Evolutionary conservation across 2,888 invertebrate species (phyloP).

Genomic region (Epinotia bilunana): DNA sequence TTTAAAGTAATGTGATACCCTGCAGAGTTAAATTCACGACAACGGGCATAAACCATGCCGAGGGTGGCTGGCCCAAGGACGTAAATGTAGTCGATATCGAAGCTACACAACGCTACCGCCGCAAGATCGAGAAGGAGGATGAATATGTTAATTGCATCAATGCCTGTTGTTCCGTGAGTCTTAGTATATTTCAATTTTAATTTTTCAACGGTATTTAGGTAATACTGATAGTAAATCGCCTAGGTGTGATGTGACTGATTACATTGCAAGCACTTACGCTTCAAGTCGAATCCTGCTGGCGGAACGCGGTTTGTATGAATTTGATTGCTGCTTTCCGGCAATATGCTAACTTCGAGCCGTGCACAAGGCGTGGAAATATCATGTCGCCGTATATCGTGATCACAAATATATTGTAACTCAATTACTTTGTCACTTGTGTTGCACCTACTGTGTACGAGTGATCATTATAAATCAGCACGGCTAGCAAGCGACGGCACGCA

Average conservation of each 20-base stretch:
- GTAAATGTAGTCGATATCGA: conserved; percentile 86
- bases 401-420: too few relatives aligned
- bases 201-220: neutral
- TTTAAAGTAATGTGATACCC: too few relatives aligned
- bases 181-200: neutral
- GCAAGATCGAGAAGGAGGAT: conserved; percentile 93
- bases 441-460: too few relatives aligned
- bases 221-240: neutral
- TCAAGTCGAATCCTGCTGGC: neutral
- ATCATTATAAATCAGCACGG: too few relatives aligned
- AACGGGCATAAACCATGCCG: conserved; percentile 88
- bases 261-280: neutral
- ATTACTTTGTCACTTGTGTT: too few relatives aligned
- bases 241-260: neutral
- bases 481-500: too few relatives aligned
- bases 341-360: too few relatives aligned
- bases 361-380: too few relatives aligned
- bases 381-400: too few relatives aligned
- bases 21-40: conserved; percentile 83
- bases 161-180: conserved; percentile 68
- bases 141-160: conserved; percentile 87
- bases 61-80: conserved; percentile 94
- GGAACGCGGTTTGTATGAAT: neutral
- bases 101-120: conserved; percentile 89
- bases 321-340: too few relatives aligned